A percentile compares a stretch with the other conserved stretches of the same genome.
Conservation (phyloP, 2,888 invertebrate genomes). For the Electrophaes corylata region DNA sequence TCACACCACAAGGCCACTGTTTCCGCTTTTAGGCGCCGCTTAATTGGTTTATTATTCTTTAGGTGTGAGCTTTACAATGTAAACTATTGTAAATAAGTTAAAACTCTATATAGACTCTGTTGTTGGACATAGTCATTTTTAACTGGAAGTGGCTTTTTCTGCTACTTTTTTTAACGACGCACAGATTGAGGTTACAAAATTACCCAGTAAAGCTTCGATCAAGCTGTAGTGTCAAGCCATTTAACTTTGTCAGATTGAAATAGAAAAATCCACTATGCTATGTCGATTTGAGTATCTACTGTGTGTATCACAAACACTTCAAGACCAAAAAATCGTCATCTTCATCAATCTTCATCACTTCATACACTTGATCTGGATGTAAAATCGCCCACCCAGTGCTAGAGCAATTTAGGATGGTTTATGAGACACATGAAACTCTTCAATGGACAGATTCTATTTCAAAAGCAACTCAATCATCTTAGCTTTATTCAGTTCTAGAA, state of each 20-base stretch:
- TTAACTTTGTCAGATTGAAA: no score
- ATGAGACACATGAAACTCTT: slow-evolving; percentile 20
- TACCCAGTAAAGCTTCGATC: no score
- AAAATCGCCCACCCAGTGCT: slow-evolving; percentile 12
- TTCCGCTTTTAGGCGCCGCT: slow-evolving; percentile 39
- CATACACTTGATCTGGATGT: slow-evolving; percentile 6
- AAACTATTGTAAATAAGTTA: background rate
- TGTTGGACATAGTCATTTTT: background rate
- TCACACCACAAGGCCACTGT: slow-evolving; percentile 39
- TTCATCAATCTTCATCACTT: slow-evolving; percentile 3
- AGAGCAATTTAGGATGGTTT: slow-evolving; percentile 25
- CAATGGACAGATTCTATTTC: slow-evolving; percentile 25
- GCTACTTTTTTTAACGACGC: background rate
- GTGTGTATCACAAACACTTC: background rate
- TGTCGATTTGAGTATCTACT: no score
- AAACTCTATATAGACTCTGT: background rate
- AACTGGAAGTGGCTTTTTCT: background rate
- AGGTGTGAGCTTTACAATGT: slow-evolving; percentile 4
- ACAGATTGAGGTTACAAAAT: no score
- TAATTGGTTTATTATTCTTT: slow-evolving; percentile 38
- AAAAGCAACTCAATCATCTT: slow-evolving; percentile 20
- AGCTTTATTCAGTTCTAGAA: slow-evolving; percentile 25
- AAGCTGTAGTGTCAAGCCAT: no score
- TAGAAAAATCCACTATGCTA: no score
- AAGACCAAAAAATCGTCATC: background rate